Base-by-base conservation (phyloP, 2,113 vertebrate species). In the Taurulus bubalis region DNA sequence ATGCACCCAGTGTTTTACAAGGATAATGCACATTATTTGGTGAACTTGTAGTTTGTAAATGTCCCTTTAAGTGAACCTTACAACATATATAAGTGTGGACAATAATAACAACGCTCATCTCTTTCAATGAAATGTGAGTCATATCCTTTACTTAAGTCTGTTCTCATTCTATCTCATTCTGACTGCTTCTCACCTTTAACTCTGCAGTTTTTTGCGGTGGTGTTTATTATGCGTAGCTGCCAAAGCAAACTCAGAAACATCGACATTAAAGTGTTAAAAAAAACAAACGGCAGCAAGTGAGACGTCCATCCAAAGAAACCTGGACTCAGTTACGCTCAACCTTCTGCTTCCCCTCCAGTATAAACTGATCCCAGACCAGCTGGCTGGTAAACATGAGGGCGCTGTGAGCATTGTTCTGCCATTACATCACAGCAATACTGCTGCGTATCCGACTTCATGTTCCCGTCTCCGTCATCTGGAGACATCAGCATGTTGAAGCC, bases 331-430 rank as follows among this genome's bases (percentile, higher is more conserved):
- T 45, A 51, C 38, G 3, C 9, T 9, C 18, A 24, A 71, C n/a
- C 20, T 47, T 80, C 73, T 59, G 20, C 38, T 49, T 68, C 6
- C 14, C 16, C 24, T 82, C 60, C 49, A 30, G 51, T 40, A 38
- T 80, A 60, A 84, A 80, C 38, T 75, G 77, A 82, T 80, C 69
- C 74, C 80, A 65, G 80, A 71, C 49, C 60, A 68, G 78, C 63
- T 47, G 78, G 26, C 22, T 45, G 0, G 64, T 68, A 55, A 63
- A 77, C 77, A 58, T 10, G 20, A 75, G 59, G 34, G 24, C 22
- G 58, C 69, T 47, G 47, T 38, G 68, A 68, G 79, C 74, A 72
- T 87, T 85, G 83, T 65, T 40, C 75, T 79, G 47, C 32, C 59
- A 22, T 85, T 75, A 87, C 87, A 30, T 90, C 82, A 88, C 58